A percentile compares a stretch with the other conserved stretches of the same genome.
These are phyloP conservation scores for Callyntrura sp. DNA, from an alignment of 2,888 invertebrate genomes.

Conservation along the genomic window DNA sequence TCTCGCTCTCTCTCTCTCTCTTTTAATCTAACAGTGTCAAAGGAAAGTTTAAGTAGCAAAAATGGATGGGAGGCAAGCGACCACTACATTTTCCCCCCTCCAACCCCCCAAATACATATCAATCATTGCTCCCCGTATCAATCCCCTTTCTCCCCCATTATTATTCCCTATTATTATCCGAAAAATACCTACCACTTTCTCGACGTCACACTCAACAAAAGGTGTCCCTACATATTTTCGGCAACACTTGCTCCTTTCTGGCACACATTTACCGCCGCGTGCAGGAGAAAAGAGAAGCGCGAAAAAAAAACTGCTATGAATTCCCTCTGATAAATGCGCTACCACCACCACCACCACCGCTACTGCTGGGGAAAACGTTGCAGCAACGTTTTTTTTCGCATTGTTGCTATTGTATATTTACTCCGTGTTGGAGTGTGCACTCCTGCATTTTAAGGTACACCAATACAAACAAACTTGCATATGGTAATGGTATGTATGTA, in stretches of 20 bases:
- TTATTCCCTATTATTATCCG: background rate
- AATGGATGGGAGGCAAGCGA: conserved; percentile 61
- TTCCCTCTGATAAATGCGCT: background rate
- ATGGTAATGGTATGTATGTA: background rate
- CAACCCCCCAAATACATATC: conserved; percentile 61
- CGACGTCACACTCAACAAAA: too few relatives aligned
- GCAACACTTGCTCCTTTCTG: background rate
- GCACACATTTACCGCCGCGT: background rate
- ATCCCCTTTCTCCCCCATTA: background rate
- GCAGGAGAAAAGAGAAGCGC: background rate
- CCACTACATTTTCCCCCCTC: conserved; percentile 33
- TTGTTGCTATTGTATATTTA: background rate
- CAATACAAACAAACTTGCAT: background rate
- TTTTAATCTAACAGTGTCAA: background rate
- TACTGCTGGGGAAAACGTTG: background rate
- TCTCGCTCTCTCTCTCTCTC: background rate
- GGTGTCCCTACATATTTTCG: too few relatives aligned
- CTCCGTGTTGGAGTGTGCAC: background rate
- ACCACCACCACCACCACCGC: background rate
- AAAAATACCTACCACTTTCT: background rate
- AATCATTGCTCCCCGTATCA: conserved; percentile 23
- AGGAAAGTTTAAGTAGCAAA: conserved; percentile 31
- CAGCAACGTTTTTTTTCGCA: background rate
- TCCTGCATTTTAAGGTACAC: background rate
- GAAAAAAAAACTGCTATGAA: background rate